Percentiles rank a stretch among this genome's conserved stretches.
Evolutionary conservation across 2,888 invertebrate species (phyloP).

Genomic region (Drosophila antonietae): DNA sequence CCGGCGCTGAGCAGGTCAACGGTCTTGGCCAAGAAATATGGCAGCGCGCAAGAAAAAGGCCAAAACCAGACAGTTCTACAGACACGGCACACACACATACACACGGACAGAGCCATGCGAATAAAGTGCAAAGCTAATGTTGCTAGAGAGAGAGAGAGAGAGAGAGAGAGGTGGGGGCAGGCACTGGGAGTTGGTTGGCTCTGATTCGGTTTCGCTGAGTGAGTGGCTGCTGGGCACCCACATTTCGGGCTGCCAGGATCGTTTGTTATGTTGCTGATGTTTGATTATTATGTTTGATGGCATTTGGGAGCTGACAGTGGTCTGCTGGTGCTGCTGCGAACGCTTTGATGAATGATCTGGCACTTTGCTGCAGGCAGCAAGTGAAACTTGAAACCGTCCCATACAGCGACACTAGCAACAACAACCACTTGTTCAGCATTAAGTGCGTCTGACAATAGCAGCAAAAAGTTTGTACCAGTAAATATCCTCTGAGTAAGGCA

Average conservation of each 20-base stretch:
- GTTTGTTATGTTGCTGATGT: conserved; percentile 78
- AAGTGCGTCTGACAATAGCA: conserved; percentile 48
- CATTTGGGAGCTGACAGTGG: conserved; percentile 52
- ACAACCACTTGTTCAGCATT: conserved; percentile 50
- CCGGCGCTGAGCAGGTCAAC: conserved; percentile 65
- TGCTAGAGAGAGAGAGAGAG: not conserved
- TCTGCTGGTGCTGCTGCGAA: conserved; percentile 12
- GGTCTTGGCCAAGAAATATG: conserved; percentile 63
- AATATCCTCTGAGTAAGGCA: not conserved
- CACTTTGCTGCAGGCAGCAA: conserved; percentile 68
- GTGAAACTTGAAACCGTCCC: conserved; percentile 55
- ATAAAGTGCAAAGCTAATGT: conserved; percentile 43
- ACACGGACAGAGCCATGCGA: conserved; percentile 15
- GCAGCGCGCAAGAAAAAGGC: conserved; percentile 48
- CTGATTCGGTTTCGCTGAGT: conserved; percentile 40
- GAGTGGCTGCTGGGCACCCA: conserved; percentile 45
- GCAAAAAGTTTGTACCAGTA: not conserved
- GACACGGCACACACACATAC: conserved; percentile 23
- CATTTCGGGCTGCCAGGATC: conserved; percentile 68
- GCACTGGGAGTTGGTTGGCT: not conserved
- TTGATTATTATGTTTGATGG: conserved; percentile 80
- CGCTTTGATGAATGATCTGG: conserved; percentile 76
- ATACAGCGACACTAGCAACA: conserved; percentile 28
- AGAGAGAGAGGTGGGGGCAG: not conserved
- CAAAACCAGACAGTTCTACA: conserved; percentile 36